These are phyloP conservation scores for Coregonus sp. DNA, from an alignment of 2,797 vertebrate species.

Conservation along the genomic window DNA sequence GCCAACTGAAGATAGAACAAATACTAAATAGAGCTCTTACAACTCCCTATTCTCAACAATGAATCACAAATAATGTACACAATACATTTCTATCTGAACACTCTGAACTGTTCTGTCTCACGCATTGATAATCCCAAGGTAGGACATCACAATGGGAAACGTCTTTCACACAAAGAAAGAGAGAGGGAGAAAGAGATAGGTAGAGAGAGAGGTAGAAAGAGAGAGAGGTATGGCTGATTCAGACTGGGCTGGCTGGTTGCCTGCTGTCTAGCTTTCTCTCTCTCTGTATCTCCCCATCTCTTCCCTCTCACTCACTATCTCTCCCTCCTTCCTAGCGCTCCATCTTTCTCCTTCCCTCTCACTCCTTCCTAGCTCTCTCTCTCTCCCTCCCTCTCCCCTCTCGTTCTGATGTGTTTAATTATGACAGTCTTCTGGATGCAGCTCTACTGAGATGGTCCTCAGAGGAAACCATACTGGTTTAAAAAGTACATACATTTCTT, in stretches of 20 bases:
- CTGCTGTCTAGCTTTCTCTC: constrained; percentile 10
- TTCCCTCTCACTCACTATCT: neutral
- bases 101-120: too few relatives aligned
- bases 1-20: neutral
- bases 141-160: too few relatives aligned
- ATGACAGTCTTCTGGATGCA: constrained; percentile 25
- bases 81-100: too few relatives aligned
- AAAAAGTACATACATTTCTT: constrained; percentile 38
- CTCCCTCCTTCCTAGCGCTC: neutral
- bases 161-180: too few relatives aligned
- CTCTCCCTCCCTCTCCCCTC: neutral
- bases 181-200: too few relatives aligned
- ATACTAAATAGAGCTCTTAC: neutral
- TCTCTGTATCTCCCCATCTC: neutral
- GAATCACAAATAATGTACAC: too few relatives aligned
- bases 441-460: constrained; percentile 33
- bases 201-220: too few relatives aligned
- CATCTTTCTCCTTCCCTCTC: neutral
- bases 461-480: constrained; percentile 40
- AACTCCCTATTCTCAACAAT: too few relatives aligned
- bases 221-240: constrained; percentile 5
- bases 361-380: too few relatives aligned
- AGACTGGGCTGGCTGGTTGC: constrained; percentile 1
- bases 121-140: too few relatives aligned
- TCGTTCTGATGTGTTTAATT: constrained; percentile 29